A percentile compares a stretch with the other conserved stretches of the same genome.
These are phyloP conservation scores for Formica selysi DNA, from an alignment of 1,140 invertebrate genomes.

Conservation along the genomic window DNA sequence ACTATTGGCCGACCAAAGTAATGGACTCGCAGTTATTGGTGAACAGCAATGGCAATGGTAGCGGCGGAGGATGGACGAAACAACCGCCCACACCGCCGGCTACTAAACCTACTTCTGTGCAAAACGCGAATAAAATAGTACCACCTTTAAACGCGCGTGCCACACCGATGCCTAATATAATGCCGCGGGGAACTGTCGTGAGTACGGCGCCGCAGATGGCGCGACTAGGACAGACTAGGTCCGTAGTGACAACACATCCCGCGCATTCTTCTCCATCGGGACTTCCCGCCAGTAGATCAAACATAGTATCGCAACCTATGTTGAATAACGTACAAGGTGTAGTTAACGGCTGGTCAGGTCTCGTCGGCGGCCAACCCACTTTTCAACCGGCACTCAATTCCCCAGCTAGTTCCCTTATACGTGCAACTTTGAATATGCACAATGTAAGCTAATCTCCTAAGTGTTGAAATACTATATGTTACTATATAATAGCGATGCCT, in stretches of 20 bases:
- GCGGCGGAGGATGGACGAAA: conserved; percentile 89
- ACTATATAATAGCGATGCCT: background rate
- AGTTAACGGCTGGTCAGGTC: conserved; percentile 85
- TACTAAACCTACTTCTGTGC: conserved; percentile 70
- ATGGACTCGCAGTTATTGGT: conserved; percentile 91
- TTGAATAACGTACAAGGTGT: conserved; percentile 81
- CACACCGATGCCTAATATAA: conserved; percentile 75
- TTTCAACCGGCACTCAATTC: conserved; percentile 83
- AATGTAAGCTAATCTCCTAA: conserved; percentile 78
- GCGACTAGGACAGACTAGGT: conserved; percentile 78
- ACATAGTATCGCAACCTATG: conserved; percentile 80
- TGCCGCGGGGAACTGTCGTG: conserved; percentile 72
- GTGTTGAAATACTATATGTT: background rate
- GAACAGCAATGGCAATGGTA: conserved; percentile 87
- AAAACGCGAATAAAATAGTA: conserved; percentile 77
- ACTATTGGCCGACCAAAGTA: conserved; percentile 96
- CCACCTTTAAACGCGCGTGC: conserved; percentile 74
- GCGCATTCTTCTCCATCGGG: conserved; percentile 79
- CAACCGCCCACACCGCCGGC: conserved; percentile 86
- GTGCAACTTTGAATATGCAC: conserved; percentile 81
- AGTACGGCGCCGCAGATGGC: conserved; percentile 77
- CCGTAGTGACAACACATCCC: conserved; percentile 79
- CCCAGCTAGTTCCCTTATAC: conserved; percentile 82
- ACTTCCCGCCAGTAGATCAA: conserved; percentile 77
- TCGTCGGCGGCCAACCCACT: conserved; percentile 85